Conservation (phyloP, 2,888 invertebrate genomes). For the Trissoscelio sp. region DNA sequence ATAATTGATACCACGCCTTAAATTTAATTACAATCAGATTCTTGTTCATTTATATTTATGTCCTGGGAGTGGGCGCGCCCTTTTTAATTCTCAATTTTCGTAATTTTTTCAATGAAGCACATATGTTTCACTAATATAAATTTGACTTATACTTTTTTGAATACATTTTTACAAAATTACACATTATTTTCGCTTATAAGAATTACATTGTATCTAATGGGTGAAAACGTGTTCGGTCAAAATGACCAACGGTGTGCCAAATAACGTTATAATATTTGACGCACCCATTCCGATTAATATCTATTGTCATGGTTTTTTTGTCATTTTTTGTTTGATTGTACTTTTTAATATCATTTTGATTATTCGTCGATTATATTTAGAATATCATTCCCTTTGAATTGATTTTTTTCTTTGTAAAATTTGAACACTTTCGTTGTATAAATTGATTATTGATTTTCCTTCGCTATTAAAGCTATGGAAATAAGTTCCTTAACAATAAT, state of each 20-base stretch:
- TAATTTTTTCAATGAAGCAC: neutral
- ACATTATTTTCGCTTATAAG: too few relatives aligned
- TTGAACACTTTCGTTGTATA: conserved; percentile 25
- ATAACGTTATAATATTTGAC: too few relatives aligned
- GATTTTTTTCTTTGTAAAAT: neutral
- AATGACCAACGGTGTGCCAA: too few relatives aligned
- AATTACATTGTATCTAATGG: too few relatives aligned
- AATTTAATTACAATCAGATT: conserved; percentile 18
- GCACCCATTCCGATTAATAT: too few relatives aligned
- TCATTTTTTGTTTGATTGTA: neutral
- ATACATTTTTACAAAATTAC: too few relatives aligned
- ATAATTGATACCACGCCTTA: conserved; percentile 4
- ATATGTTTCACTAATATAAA: too few relatives aligned
- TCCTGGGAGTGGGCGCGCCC: too few relatives aligned
- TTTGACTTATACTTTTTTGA: too few relatives aligned
- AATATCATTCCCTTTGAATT: neutral
- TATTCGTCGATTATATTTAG: neutral
- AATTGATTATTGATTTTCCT: neutral
- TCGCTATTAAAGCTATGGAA: conserved; percentile 31
- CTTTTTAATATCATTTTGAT: conserved; percentile 19
- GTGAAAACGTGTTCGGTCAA: too few relatives aligned
- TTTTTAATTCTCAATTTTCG: too few relatives aligned
- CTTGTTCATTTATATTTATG: neutral
- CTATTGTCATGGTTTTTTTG: conserved; percentile 16
- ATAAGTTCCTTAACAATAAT: conserved; percentile 20